Conservation (phyloP, 2,113 vertebrate species). For the Heterotis niloticus region DNA sequence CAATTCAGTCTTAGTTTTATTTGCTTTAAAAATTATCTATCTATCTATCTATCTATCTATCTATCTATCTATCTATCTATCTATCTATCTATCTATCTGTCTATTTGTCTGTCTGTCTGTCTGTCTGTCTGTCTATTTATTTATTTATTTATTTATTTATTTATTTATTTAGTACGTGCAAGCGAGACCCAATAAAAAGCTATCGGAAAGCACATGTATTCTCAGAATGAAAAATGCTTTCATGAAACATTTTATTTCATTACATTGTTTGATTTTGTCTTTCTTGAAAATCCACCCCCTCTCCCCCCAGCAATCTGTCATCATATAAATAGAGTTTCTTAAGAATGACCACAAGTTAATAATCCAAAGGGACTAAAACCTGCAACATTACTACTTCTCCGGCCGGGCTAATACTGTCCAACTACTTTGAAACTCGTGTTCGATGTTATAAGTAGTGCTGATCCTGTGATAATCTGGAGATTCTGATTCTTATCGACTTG, state of each 20-base stretch:
- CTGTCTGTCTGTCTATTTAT: no score
- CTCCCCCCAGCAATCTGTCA: conserved; percentile 35
- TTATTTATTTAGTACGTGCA: no score
- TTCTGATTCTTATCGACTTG: conserved; percentile 47
- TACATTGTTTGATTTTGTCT: conserved; percentile 25
- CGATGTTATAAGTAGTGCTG: conserved; percentile 37
- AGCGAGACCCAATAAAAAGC: conserved; percentile 5
- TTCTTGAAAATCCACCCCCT: conserved; percentile 28
- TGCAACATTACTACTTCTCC: conserved; percentile 26
- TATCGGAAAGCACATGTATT: background rate
- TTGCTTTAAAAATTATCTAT: background rate
- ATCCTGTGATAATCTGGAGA: conserved; percentile 53
- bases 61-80: no score
- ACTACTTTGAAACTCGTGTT: conserved; percentile 50
- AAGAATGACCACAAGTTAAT: conserved; percentile 44
- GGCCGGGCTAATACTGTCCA: conserved; percentile 37
- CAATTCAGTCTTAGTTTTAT: background rate
- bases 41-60: no score
- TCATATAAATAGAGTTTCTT: conserved; percentile 30
- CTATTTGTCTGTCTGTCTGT: no score
- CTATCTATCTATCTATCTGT: no score
- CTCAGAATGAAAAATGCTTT: conserved; percentile 22
- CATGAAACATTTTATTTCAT: conserved; percentile 21
- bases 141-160: no score
- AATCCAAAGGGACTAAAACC: conserved; percentile 18